These are phyloP conservation scores for Paguma larvata DNA, from an alignment of 2,797 vertebrate species.

Conservation along the genomic window DNA sequence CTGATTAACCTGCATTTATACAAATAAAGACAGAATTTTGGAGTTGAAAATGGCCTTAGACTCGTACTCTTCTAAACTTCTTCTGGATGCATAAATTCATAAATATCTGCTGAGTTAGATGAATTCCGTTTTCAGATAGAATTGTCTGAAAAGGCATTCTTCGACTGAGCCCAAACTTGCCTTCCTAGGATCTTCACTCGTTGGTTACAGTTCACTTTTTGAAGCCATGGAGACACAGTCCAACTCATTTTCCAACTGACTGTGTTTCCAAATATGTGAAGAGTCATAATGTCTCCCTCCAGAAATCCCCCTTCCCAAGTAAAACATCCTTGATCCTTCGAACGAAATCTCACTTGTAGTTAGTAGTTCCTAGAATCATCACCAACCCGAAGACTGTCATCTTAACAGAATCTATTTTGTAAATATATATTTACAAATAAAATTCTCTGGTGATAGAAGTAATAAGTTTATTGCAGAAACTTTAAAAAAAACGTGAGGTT, in stretches of 20 bases:
- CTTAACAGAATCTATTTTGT: background rate
- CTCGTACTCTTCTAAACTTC: background rate
- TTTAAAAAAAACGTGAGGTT: background rate
- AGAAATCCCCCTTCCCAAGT: background rate
- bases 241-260: background rate
- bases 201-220: constrained; percentile 1
- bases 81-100: background rate
- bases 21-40: constrained; percentile 14
- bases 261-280: background rate
- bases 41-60: constrained; percentile 2
- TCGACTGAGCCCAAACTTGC: background rate
- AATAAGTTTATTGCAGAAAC: background rate
- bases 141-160: background rate
- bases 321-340: background rate
- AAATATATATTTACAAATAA: background rate
- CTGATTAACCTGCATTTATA: background rate
- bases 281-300: background rate
- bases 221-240: background rate
- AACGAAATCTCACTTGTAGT: background rate
- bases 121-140: background rate
- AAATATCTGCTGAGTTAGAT: background rate
- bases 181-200: constrained; percentile 32
- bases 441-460: background rate
- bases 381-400: background rate
- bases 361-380: background rate